Base-by-base conservation (phyloP, 92 coral and sea anemone genomes). In the Porites evermanni region DNA sequence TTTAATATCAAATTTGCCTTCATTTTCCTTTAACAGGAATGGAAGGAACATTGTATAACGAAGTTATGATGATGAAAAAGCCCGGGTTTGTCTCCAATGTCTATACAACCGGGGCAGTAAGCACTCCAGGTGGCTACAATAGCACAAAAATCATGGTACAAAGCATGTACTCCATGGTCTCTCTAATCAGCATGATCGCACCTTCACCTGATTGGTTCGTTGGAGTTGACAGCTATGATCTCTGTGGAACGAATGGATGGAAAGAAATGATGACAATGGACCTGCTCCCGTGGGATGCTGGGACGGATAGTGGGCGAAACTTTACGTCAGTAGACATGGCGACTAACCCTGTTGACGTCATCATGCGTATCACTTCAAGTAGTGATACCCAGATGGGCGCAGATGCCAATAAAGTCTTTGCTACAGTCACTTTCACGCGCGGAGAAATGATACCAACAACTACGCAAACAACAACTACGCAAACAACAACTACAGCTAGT, bases 141-240 rank as follows among this genome's bases (percentile, higher is more conserved):
- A 79, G 14, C n/a, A 73, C 74, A 52, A 63, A 47, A 21, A 79
- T 90, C 19, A 76, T 13, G 13, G 91, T 72, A 1, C 74, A 86
- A 59, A 54, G 1, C 47, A 67, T 18, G 32, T 86, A 73, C 64
- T 84, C 89, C 17, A 19, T 19, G 75, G 91, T 87, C 2, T 90
- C 93, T 7, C 10, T 86, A 29, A 88, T 86, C 64, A 61, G 69
- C 65, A 90, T 90, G 93, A 76, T 90, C 10, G 91, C 84, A 0
- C 93, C 93, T 10, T 90, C 93, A 0, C 91, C 93, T 66, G 93
- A 90, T 60, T 90, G 93, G 93, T 86, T 90, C 76, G 85, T 86
- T 29, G 93, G 93, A 24, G 56, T 90, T 23, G 78, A 69, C 60
- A 80, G 89, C 63, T 1, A 38, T 6, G 76, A 86, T 19, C 89